Evolutionary conservation across 1,140 invertebrate genomes (phyloP).

Genomic region (Hylaeus anthracinus): DNA sequence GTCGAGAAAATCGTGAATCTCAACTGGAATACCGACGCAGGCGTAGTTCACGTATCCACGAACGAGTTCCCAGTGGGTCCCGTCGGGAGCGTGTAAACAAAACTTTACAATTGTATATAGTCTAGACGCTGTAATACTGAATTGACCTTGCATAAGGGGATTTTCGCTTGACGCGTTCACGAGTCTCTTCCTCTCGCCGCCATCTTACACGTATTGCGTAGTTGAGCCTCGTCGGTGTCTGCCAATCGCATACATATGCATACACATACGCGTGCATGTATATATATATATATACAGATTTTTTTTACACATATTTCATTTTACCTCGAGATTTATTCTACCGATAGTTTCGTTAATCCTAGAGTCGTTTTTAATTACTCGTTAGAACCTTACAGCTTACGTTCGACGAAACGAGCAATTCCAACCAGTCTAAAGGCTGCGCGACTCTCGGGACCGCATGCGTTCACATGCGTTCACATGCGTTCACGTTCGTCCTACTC

Average conservation of each 20-base stretch:
- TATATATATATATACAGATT: no score
- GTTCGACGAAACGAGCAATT: constrained; percentile 24
- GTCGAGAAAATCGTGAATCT: no score
- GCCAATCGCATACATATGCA: background rate
- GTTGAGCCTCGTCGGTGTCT: constrained; percentile 27
- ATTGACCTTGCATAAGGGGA: constrained; percentile 26
- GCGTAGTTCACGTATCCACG: no score
- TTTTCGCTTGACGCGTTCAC: constrained; percentile 13
- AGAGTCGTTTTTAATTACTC: constrained; percentile 18
- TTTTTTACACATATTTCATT: no score
- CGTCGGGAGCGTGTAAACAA: constrained; percentile 28
- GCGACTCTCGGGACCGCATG: background rate
- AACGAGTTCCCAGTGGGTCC: background rate
- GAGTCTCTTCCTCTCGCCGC: background rate
- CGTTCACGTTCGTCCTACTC: background rate
- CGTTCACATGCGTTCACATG: background rate
- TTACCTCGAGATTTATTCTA: constrained; percentile 11
- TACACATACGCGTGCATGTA: no score
- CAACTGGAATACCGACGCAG: no score
- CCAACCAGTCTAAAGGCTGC: constrained; percentile 28
- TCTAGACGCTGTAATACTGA: constrained; percentile 31
- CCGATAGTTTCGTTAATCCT: constrained; percentile 26
- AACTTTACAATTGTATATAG: constrained; percentile 14
- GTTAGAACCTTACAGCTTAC: constrained; percentile 24
- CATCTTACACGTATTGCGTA: constrained; percentile 7